Evolutionary conservation across 1,140 invertebrate genomes (phyloP).

Genomic region (Saccostrea glomerata): DNA sequence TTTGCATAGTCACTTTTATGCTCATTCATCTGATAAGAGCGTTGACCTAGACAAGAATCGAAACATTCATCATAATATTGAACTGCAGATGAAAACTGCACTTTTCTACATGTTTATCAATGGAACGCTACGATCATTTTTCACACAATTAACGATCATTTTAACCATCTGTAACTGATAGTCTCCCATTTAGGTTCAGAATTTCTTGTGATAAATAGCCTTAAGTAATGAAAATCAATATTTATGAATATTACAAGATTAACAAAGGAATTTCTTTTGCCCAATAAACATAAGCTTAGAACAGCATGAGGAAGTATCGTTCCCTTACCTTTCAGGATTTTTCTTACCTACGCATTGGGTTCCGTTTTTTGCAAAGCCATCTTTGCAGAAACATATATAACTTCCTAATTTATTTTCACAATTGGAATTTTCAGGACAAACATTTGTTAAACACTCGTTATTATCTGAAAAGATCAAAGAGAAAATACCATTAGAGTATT

Average conservation of each 20-base stretch:
- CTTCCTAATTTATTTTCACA: constrained; percentile 58
- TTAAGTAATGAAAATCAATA: constrained; percentile 14
- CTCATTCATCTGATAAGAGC: background rate
- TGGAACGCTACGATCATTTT: background rate
- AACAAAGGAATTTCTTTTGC: background rate
- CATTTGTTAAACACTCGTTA: constrained; percentile 57
- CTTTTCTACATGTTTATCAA: constrained; percentile 26
- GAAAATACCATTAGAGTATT: background rate
- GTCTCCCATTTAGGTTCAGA: background rate
- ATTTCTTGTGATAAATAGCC: constrained; percentile 12
- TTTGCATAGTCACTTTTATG: constrained; percentile 15
- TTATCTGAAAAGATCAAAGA: constrained; percentile 45
- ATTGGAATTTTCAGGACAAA: constrained; percentile 52
- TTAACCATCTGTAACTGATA: constrained; percentile 30
- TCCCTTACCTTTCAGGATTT: background rate
- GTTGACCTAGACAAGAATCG: background rate
- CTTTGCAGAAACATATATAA: constrained; percentile 52
- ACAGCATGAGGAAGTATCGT: background rate
- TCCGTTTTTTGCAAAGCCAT: constrained; percentile 46
- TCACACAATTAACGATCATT: constrained; percentile 5
- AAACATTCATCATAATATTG: background rate
- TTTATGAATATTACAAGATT: constrained; percentile 27
- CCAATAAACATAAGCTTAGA: background rate
- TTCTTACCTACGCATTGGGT: constrained; percentile 46
- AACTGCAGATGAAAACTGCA: background rate